Percentiles rank a stretch among this genome's conserved stretches.
Evolutionary conservation across 2,888 invertebrate species (phyloP).

Genomic region (Cepaea hortensis): DNA sequence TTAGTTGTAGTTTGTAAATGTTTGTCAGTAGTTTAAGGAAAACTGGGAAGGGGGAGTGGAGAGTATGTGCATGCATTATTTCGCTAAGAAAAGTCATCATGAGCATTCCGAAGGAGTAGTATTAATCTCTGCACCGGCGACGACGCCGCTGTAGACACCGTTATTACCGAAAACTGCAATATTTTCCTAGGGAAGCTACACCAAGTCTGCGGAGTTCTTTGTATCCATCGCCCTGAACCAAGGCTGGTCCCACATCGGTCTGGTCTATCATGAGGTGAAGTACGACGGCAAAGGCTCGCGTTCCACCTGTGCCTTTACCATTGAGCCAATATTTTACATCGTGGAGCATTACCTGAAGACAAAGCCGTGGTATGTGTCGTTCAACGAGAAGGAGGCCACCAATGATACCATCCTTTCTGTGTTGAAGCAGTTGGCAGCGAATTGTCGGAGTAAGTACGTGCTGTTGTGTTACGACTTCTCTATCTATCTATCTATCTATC

Average conservation of each 20-base stretch:
- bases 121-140: not conserved
- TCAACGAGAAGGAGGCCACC: constrained; percentile 77
- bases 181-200: constrained; percentile 65
- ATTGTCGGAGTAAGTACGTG: constrained; percentile 39
- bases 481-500: too few relatives aligned
- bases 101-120: too few relatives aligned
- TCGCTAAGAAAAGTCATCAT: too few relatives aligned
- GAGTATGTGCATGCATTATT: too few relatives aligned
- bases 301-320: constrained; percentile 83
- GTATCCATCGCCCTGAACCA: constrained; percentile 59
- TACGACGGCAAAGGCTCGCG: constrained; percentile 46
- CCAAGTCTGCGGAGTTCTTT: constrained; percentile 67
- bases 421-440: constrained; percentile 9
- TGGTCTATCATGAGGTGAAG: constrained; percentile 64
- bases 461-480: not conserved
- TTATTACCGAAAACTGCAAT: not conserved
- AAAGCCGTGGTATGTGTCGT: constrained; percentile 70
- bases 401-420: not conserved
- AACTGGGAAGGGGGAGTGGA: too few relatives aligned
- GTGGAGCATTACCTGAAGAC: constrained; percentile 74
- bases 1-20: too few relatives aligned
- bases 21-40: too few relatives aligned
- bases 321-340: constrained; percentile 83
- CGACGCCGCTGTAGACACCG: not conserved
- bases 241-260: constrained; percentile 67